Evolutionary conservation across 2,113 vertebrate genomes (phyloP).

Genomic region (Crotalus viridis): DNA sequence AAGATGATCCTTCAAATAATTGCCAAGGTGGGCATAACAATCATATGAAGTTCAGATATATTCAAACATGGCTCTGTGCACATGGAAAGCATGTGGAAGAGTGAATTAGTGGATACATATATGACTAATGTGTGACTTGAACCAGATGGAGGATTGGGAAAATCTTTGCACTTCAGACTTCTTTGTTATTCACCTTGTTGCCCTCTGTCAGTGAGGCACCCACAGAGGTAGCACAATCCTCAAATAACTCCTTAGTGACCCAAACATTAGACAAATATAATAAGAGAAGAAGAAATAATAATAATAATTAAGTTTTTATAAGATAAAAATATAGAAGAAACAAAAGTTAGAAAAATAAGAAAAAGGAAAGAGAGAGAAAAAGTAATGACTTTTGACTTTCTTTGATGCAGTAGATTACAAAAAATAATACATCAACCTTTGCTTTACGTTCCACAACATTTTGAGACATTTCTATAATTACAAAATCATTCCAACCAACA

Average conservation of each 20-base stretch:
- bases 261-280: neutral
- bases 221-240: neutral
- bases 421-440: neutral
- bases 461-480: neutral
- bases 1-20: neutral
- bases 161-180: neutral
- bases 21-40: neutral
- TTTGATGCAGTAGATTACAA: neutral
- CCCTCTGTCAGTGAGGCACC: neutral
- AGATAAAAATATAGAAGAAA: neutral
- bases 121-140: neutral
- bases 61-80: neutral
- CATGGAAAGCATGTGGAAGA: neutral
- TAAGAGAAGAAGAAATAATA: neutral
- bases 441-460: neutral
- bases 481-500: neutral
- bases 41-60: neutral
- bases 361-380: neutral
- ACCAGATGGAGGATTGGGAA: neutral
- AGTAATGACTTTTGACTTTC: neutral
- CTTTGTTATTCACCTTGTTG: neutral
- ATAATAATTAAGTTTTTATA: neutral
- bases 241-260: neutral
- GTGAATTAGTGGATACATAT: neutral
- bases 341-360: neutral